A percentile compares a stretch with the other conserved stretches of the same genome.
Evolutionary conservation across 2,113 vertebrate genomes (phyloP).

Genomic region (Macroglossus sobrinus): DNA sequence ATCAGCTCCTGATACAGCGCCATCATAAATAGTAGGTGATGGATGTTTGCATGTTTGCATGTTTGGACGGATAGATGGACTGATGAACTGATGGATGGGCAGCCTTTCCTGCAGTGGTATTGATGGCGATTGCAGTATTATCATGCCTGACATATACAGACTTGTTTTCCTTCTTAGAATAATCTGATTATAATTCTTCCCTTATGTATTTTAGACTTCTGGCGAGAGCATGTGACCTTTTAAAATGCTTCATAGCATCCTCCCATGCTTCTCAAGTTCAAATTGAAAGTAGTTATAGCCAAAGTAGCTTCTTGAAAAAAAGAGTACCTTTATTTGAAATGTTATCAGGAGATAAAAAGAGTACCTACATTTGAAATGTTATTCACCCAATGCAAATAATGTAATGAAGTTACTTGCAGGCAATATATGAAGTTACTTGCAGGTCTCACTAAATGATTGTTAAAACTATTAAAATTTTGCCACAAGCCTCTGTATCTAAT

Average conservation of each 20-base stretch:
- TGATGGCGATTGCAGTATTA: neutral
- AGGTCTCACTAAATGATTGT: neutral
- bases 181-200: neutral
- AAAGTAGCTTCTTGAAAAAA: neutral
- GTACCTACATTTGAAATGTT: neutral
- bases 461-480: neutral
- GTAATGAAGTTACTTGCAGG: neutral
- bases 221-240: neutral
- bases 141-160: neutral
- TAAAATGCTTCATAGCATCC: neutral
- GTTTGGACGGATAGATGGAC: neutral
- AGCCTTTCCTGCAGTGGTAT: neutral
- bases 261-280: neutral
- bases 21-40: neutral
- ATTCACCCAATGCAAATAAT: neutral
- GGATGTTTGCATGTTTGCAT: neutral
- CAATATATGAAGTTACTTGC: neutral
- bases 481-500: neutral
- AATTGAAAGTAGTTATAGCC: neutral
- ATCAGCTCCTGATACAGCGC: neutral
- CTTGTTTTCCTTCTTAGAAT: neutral
- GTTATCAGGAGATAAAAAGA: neutral
- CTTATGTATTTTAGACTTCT: conserved; percentile 27
- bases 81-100: neutral
- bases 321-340: too few relatives aligned